These are phyloP conservation scores for Pseudorectes ferrugineus DNA, from an alignment of 2,113 vertebrate species.

Conservation along the genomic window DNA sequence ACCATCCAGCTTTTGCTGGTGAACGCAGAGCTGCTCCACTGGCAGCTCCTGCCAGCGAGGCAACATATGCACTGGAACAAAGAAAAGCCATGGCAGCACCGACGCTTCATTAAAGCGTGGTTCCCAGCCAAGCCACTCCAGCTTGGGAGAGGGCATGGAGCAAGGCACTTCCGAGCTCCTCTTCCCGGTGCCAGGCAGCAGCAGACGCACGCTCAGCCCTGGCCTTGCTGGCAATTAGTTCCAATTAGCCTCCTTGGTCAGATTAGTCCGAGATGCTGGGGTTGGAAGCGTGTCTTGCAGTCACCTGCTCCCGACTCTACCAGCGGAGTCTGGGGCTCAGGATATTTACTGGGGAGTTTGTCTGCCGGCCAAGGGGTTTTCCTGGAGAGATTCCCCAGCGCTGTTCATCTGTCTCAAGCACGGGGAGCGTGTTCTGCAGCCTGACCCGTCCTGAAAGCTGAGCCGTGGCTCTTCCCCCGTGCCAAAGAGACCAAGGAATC, in stretches of 20 bases:
- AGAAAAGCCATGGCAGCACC: slow-evolving; percentile 42
- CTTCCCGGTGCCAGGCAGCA: slow-evolving; percentile 19
- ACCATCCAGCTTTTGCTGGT: neutral
- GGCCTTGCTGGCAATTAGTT: slow-evolving; percentile 59
- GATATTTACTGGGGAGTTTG: slow-evolving; percentile 2
- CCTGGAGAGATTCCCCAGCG: slow-evolving; percentile 45
- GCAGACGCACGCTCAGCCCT: slow-evolving; percentile 49
- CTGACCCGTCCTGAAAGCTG: neutral
- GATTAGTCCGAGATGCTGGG: slow-evolving; percentile 46
- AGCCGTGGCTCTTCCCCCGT: accelerated
- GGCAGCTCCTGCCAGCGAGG: slow-evolving; percentile 51
- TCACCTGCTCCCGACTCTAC: slow-evolving; percentile 33
- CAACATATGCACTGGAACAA: slow-evolving; percentile 63
- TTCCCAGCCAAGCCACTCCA: slow-evolving; percentile 41
- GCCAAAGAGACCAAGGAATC: neutral
- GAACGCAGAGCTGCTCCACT: slow-evolving; percentile 2
- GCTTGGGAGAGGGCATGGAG: slow-evolving; percentile 28
- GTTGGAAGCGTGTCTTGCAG: slow-evolving; percentile 33
- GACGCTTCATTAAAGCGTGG: slow-evolving; percentile 47
- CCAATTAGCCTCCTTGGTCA: slow-evolving; percentile 61
- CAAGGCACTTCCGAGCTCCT: neutral
- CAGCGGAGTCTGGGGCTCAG: neutral
- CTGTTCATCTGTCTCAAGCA: neutral
- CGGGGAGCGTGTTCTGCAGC: neutral
- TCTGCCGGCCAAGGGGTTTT: slow-evolving; percentile 35